Evolutionary conservation across 2,113 vertebrate species (phyloP).

Genomic region (Corvus cornix): DNA sequence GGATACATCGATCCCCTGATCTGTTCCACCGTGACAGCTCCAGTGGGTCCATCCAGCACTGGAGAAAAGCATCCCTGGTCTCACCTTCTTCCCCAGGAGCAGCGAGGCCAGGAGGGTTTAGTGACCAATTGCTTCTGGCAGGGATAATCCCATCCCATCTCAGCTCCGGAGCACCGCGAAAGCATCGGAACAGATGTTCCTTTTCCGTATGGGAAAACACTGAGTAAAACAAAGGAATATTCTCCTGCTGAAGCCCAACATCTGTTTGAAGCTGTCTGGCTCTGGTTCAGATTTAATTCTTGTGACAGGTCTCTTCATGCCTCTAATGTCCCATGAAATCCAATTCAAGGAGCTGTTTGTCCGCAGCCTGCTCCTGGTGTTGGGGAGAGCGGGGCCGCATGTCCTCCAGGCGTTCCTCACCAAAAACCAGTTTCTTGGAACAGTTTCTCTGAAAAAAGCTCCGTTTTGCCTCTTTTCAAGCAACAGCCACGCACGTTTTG

Average conservation of each 20-base stretch:
- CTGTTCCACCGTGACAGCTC: background rate
- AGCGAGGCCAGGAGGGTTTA: background rate
- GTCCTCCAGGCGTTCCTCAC: background rate
- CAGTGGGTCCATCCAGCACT: rapidly evolving
- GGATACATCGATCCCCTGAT: rapidly evolving
- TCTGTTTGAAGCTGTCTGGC: constrained; percentile 69
- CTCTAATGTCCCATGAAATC: constrained; percentile 70
- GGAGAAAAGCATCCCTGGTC: background rate
- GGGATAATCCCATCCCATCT: background rate
- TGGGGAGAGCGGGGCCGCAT: background rate
- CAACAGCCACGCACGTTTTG: rapidly evolving
- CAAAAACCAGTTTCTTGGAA: background rate
- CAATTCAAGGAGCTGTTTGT: constrained; percentile 33
- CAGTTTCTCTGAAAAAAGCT: background rate
- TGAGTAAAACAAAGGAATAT: constrained; percentile 65
- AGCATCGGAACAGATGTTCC: constrained; percentile 59
- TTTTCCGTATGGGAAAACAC: constrained; percentile 52
- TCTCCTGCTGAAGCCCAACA: constrained; percentile 62
- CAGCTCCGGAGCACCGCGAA: background rate
- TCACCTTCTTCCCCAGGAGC: background rate
- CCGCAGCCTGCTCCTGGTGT: background rate
- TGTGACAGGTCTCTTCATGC: constrained; percentile 68
- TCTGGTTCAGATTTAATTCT: constrained; percentile 39
- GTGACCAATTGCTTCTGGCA: background rate
- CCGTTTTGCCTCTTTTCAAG: background rate